phyloP scores from a whole-genome alignment of 2,888 invertebrate species.

The Drosophila monieri region DNA sequence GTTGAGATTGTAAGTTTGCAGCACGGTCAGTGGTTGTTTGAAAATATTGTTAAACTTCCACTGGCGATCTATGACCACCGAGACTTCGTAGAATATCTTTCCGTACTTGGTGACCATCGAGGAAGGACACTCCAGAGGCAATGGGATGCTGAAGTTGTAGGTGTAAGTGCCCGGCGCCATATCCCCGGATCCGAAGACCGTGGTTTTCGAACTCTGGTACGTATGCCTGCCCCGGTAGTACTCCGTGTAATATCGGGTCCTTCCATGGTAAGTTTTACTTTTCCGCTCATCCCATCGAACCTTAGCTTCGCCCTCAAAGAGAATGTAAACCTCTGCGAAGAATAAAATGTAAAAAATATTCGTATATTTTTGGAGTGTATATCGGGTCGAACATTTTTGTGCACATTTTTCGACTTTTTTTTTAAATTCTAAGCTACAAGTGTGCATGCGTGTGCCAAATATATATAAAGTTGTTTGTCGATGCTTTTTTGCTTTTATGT shows the following conservation, averaged over 20 bases:
- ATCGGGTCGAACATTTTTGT: too few relatives aligned
- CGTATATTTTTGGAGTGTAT: neutral
- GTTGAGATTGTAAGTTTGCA: slow-evolving; percentile 91
- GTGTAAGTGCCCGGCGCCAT: slow-evolving; percentile 82
- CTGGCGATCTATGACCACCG: slow-evolving; percentile 90
- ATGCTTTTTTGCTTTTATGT: neutral
- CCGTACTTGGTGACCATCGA: slow-evolving; percentile 90
- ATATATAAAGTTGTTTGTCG: neutral
- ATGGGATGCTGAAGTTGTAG: slow-evolving; percentile 89
- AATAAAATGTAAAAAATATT: neutral
- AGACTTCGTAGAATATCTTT: slow-evolving; percentile 89
- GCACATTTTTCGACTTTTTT: neutral
- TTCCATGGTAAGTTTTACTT: slow-evolving; percentile 38
- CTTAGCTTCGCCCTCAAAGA: slow-evolving; percentile 63
- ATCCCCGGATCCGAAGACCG: slow-evolving; percentile 49
- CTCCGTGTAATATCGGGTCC: slow-evolving; percentile 35
- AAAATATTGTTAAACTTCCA: slow-evolving; percentile 87
- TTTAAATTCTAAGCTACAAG: neutral
- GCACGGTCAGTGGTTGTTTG: slow-evolving; percentile 87
- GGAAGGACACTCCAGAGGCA: slow-evolving; percentile 86
- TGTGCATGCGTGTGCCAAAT: neutral
- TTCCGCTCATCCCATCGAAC: slow-evolving; percentile 60
- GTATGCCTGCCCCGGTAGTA: slow-evolving; percentile 44
- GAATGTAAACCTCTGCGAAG: slow-evolving; percentile 53
- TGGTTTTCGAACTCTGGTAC: slow-evolving; percentile 48